Evolutionary conservation across 1,140 invertebrate genomes (phyloP), one percentile per base, ranked within the genome.

Genomic region (Tyrophagus putrescentiae): DNA sequence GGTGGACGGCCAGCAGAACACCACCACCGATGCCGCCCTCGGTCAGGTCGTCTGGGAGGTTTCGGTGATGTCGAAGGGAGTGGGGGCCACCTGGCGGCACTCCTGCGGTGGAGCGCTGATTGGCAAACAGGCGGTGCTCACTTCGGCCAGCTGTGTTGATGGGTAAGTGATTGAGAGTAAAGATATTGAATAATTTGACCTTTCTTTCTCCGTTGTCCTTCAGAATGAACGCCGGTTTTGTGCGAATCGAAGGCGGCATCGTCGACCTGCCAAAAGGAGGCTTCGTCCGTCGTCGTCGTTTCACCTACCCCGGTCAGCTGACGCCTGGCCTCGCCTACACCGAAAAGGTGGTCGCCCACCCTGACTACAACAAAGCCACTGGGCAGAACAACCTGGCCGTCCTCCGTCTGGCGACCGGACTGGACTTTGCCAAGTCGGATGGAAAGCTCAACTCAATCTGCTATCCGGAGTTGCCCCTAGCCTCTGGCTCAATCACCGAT

Each of bases 261-360:
- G 23, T 59, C 7, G 57, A 59, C 4, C 23, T 59, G 23, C 57
- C 57, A 11, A 59, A 59, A 59, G 57, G 57, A 18, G 57, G 57
- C 29, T 59, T 18, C 18, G 36, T 45, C 28, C 48, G 39, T 31
- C 7, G 39, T 5, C 31, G 56, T 33, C 4, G 11, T 16, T 9
- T 57, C 33, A 9, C 33, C 18, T 57, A 57, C 21, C 39, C 57
- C 4, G 57, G 57, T 4, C 39, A 59, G 34, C n/a, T 13, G 3
- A 18, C 13, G 18, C 36, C 57, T 1, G 39, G 45, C 16, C 18
- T 44, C 21, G 5, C 36, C 11, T 59, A 44, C 27, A 59, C n/a
- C 11, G 25, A 44, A 42, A 16, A n/a, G 2, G 21, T 45, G 16
- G n/a, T 18, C 18, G 31, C 25, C 27, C 57, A 59, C 50, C 57